Evolutionary conservation across 2,113 vertebrate genomes (phyloP).

Genomic region (Malurus melanocephalus): DNA sequence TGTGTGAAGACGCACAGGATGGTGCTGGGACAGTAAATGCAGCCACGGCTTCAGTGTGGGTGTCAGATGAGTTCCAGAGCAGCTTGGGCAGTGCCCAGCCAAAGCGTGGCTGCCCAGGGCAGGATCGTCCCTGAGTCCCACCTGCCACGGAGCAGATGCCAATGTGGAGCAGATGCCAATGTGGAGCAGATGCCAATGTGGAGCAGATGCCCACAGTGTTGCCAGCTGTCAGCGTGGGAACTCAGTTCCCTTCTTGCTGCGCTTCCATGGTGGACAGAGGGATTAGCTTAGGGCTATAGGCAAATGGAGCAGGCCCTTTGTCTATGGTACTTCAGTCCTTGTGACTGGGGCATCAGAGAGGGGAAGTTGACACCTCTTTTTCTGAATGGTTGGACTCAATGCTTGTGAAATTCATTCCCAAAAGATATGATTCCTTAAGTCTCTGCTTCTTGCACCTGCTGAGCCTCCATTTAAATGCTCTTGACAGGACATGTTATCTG

Average conservation of each 20-base stretch:
- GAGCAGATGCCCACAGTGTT: background rate
- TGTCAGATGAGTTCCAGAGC: background rate
- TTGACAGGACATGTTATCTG: too few relatives aligned
- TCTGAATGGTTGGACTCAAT: too few relatives aligned
- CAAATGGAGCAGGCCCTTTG: background rate
- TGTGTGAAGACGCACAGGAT: rapidly evolving
- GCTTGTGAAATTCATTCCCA: too few relatives aligned
- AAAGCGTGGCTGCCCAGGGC: background rate
- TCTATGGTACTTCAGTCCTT: background rate
- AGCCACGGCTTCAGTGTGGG: background rate
- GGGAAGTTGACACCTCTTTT: background rate
- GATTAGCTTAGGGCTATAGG: background rate
- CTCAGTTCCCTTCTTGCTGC: background rate
- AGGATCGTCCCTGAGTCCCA: background rate
- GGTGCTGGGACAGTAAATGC: background rate
- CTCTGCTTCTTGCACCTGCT: too few relatives aligned
- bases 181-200: too few relatives aligned
- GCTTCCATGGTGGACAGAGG: background rate
- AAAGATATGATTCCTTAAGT: too few relatives aligned
- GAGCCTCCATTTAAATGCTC: too few relatives aligned
- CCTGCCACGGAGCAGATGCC: background rate
- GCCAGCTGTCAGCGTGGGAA: background rate
- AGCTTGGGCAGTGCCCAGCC: background rate
- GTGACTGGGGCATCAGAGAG: background rate
- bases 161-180: background rate